These are phyloP conservation scores for Drosophila bocki DNA, from an alignment of 1,140 invertebrate species.

Conservation along the genomic window DNA sequence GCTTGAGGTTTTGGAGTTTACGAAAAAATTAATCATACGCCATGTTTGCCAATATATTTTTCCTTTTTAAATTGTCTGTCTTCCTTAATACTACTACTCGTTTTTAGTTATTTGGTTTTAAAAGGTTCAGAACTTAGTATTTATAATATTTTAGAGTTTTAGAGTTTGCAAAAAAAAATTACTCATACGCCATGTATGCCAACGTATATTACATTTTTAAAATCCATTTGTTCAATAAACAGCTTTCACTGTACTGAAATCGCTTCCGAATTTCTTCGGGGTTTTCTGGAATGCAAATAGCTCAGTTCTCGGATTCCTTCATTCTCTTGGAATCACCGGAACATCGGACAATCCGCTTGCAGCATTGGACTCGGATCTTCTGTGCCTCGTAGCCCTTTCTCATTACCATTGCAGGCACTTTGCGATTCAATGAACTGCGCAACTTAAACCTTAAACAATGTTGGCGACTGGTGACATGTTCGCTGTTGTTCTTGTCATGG, in stretches of 20 bases:
- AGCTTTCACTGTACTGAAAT: conserved; percentile 1
- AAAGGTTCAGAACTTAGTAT: no score
- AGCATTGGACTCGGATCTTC: conserved; percentile 8
- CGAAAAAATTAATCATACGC: background rate
- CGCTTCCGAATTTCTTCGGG: conserved; percentile 1
- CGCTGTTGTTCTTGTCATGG: conserved; percentile 32
- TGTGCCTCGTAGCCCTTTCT: conserved; percentile 5
- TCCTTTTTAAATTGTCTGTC: background rate
- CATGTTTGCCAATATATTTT: background rate
- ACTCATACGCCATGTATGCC: background rate
- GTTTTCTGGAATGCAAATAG: conserved; percentile 7
- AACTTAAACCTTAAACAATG: conserved; percentile 46
- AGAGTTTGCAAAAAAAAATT: background rate
- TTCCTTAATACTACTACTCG: no score
- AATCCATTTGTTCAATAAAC: no score
- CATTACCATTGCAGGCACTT: conserved; percentile 38
- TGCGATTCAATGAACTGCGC: conserved; percentile 41
- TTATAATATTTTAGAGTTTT: no score
- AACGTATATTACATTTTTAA: background rate
- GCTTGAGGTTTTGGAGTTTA: no score
- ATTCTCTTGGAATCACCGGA: background rate
- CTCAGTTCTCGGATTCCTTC: conserved; percentile 1
- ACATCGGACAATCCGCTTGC: conserved; percentile 25
- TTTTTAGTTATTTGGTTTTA: no score
- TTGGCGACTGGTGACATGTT: conserved; percentile 32